phyloP scores from a whole-genome alignment of 2,797 vertebrate species.

The Coregonus sp. region DNA sequence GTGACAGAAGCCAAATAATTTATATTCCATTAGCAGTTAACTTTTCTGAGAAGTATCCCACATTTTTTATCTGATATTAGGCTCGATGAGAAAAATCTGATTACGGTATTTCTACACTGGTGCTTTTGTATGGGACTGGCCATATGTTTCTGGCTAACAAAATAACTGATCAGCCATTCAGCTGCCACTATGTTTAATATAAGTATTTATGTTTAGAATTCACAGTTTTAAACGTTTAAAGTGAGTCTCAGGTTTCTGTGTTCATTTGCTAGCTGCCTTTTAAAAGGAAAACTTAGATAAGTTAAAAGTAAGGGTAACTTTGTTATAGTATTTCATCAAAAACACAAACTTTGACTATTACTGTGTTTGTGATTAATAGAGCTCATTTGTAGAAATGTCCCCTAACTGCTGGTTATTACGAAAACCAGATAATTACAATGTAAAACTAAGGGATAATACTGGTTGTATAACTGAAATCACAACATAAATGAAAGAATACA shows the following conservation, averaged over 20 bases:
- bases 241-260: conserved; percentile 11
- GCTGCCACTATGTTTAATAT: conserved; percentile 67
- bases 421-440: conserved; percentile 32
- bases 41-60: conserved; percentile 1
- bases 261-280: conserved; percentile 65
- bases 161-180: conserved; percentile 66
- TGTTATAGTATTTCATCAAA: conserved; percentile 34
- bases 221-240: conserved; percentile 50
- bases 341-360: conserved; percentile 55
- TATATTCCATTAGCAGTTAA: not conserved
- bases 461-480: conserved; percentile 8
- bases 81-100: conserved; percentile 50
- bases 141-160: conserved; percentile 62
- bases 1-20: not conserved
- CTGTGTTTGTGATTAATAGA: conserved; percentile 52
- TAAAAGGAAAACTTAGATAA: conserved; percentile 56
- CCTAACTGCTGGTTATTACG: conserved; percentile 53
- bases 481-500: conserved; percentile 18
- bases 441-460: conserved; percentile 15
- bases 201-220: conserved; percentile 52
- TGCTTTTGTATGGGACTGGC: conserved; percentile 58
- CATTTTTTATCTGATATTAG: conserved; percentile 49
- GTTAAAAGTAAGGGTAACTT: conserved; percentile 58
- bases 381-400: conserved; percentile 35
- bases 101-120: conserved; percentile 57